Conservation (phyloP, 2,113 vertebrate genomes). For the Microcebus ravelobensis region DNA sequence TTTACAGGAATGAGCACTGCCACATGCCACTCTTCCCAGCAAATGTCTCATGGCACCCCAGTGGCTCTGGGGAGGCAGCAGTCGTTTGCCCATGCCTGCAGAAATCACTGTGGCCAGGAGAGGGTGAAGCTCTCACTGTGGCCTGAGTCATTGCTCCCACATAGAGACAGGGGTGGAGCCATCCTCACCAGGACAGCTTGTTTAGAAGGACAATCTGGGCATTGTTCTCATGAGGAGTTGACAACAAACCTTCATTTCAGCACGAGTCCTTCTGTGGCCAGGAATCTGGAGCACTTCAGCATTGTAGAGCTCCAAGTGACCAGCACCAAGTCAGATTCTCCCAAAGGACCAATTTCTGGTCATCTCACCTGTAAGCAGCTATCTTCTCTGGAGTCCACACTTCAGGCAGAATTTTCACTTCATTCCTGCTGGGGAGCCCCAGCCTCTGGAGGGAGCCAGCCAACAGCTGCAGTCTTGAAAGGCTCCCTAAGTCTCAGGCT, state of each 20-base stretch:
- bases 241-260: not conserved
- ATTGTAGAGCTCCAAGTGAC: not conserved
- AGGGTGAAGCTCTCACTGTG: not conserved
- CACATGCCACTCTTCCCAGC: not conserved
- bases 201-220: not conserved
- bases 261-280: not conserved
- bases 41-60: not conserved
- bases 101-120: not conserved
- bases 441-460: not conserved
- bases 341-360: not conserved
- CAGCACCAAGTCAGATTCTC: not conserved
- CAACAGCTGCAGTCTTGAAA: not conserved
- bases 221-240: not conserved
- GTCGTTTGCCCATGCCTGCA: not conserved
- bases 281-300: not conserved
- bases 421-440: not conserved
- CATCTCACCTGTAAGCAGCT: not conserved
- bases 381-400: not conserved
- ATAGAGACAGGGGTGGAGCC: not conserved
- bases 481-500: not conserved
- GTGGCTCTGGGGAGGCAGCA: not conserved
- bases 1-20: not conserved
- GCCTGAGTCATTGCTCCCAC: not conserved
- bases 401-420: not conserved
- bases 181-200: not conserved